A percentile compares a stretch with the other conserved stretches of the same genome.
These are phyloP conservation scores for Xiphophorus maculatus DNA, from an alignment of 2,113 vertebrate genomes.

Conservation along the genomic window DNA sequence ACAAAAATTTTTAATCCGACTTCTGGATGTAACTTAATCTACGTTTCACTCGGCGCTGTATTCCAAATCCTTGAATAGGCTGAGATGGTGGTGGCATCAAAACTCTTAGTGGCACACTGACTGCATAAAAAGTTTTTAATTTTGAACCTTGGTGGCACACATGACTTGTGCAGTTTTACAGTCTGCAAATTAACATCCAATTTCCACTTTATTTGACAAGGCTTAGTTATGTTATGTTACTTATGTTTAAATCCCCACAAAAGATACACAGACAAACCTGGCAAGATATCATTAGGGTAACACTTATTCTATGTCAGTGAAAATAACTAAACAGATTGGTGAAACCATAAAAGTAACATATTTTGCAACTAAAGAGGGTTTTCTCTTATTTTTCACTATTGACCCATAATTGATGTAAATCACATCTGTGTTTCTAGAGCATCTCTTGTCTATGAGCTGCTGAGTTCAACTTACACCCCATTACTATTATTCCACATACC, in stretches of 20 bases:
- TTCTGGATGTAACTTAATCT: no score
- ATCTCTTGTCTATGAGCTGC: neutral
- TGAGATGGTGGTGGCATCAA: no score
- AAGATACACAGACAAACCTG: neutral
- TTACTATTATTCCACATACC: neutral
- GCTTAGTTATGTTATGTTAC: neutral
- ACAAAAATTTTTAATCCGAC: no score
- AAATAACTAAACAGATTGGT: neutral
- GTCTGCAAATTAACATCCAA: neutral
- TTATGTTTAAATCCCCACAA: neutral
- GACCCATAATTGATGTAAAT: neutral
- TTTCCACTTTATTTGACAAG: neutral
- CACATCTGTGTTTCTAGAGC: neutral
- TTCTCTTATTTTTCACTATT: neutral
- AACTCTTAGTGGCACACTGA: no score
- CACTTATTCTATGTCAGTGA: neutral
- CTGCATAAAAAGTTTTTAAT: no score
- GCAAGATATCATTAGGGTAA: neutral
- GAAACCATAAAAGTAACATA: neutral
- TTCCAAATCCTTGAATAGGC: no score
- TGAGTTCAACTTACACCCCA: neutral
- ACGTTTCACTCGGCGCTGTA: no score
- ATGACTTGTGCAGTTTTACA: neutral
- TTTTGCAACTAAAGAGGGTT: neutral
- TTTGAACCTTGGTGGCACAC: no score